Percentiles rank a stretch among this genome's conserved stretches.
Evolutionary conservation across 1,140 invertebrate genomes (phyloP).

Genomic region (Caerostris extrusa): DNA sequence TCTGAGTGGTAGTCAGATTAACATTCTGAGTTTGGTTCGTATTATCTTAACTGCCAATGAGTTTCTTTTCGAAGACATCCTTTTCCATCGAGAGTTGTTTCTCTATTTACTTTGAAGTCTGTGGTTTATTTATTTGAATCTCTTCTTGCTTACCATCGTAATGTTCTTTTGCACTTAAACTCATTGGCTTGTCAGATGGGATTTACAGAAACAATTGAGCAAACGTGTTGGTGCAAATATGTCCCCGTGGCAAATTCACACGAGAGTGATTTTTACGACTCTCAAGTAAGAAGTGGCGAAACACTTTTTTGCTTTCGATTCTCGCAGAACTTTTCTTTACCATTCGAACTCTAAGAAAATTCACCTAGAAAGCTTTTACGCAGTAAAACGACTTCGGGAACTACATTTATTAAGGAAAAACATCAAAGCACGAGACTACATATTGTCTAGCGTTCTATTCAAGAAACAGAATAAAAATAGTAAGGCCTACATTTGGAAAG

Average conservation of each 20-base stretch:
- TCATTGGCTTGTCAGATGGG: conserved; percentile 59
- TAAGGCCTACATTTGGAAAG: too few species aligned
- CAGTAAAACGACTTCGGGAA: neutral
- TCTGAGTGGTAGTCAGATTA: too few species aligned
- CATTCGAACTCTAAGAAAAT: neutral
- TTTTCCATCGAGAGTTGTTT: neutral
- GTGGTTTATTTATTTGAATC: neutral
- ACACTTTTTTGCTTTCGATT: neutral
- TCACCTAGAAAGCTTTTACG: neutral
- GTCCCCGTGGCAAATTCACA: conserved; percentile 29
- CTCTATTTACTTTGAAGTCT: neutral
- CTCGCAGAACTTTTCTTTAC: neutral
- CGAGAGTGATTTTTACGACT: neutral
- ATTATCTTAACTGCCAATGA: too few species aligned
- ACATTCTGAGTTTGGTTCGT: too few species aligned
- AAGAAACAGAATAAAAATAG: too few species aligned
- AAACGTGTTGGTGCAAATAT: conserved; percentile 54
- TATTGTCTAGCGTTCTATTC: too few species aligned
- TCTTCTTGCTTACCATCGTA: conserved; percentile 2
- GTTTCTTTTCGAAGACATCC: too few species aligned
- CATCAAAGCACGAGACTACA: too few species aligned
- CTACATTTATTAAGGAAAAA: neutral
- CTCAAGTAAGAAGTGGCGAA: neutral
- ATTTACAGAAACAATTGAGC: conserved; percentile 52
- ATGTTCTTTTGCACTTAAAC: conserved; percentile 56